A percentile compares a stretch with the other conserved stretches of the same genome.
Evolutionary conservation across 2,888 invertebrate genomes (phyloP).

Genomic region (Folsomia candida): DNA sequence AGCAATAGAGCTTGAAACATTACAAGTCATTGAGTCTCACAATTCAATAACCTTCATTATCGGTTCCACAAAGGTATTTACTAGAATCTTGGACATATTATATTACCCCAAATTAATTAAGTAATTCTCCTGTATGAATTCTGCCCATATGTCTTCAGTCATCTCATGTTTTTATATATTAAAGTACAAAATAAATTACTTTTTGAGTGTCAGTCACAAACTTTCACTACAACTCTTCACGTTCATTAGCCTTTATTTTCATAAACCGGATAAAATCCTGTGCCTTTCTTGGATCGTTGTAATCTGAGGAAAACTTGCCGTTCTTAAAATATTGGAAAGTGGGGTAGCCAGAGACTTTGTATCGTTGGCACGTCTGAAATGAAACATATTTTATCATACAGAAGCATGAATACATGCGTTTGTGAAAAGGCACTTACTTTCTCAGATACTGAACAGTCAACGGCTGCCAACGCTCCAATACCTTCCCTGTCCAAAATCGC

Average conservation of each 20-base stretch:
- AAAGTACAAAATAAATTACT: background rate
- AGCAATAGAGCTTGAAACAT: too few species aligned
- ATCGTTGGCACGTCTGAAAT: slow-evolving; percentile 30
- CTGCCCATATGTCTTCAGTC: too few species aligned
- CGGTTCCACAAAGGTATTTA: too few species aligned
- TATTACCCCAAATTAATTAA: too few species aligned
- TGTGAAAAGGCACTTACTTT: background rate
- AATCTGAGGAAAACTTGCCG: slow-evolving; percentile 63
- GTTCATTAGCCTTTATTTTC: slow-evolving; percentile 43
- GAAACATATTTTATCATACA: background rate
- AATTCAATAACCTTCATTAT: too few species aligned
- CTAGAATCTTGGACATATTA: too few species aligned
- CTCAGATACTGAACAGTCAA: slow-evolving; percentile 57
- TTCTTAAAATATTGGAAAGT: slow-evolving; percentile 73
- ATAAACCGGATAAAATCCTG: slow-evolving; percentile 62
- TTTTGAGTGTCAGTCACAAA: slow-evolving; percentile 1
- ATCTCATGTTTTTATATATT: too few species aligned
- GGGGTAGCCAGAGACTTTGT: slow-evolving; percentile 74
- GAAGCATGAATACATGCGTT: background rate
- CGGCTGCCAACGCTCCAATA: slow-evolving; percentile 59
- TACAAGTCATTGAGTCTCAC: too few species aligned
- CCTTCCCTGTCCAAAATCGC: slow-evolving; percentile 56
- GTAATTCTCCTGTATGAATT: too few species aligned
- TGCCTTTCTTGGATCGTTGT: slow-evolving; percentile 60
- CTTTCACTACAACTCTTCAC: slow-evolving; percentile 18